Evolutionary conservation across 2,888 invertebrate species (phyloP), one percentile per base, ranked within the genome.

Genomic region (Cataglyphis altisquamis): DNA sequence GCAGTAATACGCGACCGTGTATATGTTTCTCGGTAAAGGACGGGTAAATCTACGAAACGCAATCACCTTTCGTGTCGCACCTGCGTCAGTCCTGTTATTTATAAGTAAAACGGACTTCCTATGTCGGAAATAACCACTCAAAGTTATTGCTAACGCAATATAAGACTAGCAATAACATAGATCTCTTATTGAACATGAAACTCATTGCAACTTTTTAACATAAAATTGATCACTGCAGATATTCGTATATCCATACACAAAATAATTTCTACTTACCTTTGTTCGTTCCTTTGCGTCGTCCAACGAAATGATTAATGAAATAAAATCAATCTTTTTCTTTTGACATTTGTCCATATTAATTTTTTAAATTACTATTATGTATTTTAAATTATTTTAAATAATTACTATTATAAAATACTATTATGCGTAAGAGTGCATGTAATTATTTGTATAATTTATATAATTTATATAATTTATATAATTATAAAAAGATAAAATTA

Each of bases 91-190:
- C 25, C 57, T 60, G 45, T 78, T 78, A 78, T 78, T 78, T 70
- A 32, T 78, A 60, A 70, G 70, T 60, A 68, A 78, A 78, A 70
- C 68, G 57, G 41, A 78, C 68, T 78, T 78, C 78, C 60, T 70
- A 45, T 60, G 60, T 70, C 32, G 57, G 78, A 60, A 78, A 78
- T 70, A 68, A 78, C 70, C 32, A 29, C 78, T 78, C 68, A 45
- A 32, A 70, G 41, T 78, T 60, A 78, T 60, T 68, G 12, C 21
- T 45, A 45, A 57, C 10, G 57, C 77, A 57, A 57, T 55, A 41
- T 57, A 78, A 39, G 21, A 52, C 8, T 66, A 25, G 25, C 45
- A 68, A 60, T 45, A 52, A 25, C n/a, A 18, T 3, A 15, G 18
- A 36, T 57, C 9, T 66, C 39, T 77, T 74, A 36, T 75, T 68